Percentiles rank a stretch among this genome's conserved stretches.
phyloP scores from a whole-genome alignment of 1,140 invertebrate species.

The Musca domestica region DNA sequence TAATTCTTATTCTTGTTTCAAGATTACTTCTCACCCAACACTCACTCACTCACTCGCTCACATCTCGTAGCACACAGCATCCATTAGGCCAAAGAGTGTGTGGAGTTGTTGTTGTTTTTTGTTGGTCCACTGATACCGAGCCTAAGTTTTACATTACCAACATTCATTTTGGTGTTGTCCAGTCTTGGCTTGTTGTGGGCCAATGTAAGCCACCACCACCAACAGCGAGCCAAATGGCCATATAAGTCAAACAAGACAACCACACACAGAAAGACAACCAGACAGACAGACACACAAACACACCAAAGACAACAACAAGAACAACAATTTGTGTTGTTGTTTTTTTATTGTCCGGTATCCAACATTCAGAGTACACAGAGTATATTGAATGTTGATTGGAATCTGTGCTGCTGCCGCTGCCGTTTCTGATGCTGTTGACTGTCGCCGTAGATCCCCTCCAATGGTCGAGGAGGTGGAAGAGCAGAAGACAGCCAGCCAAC shows the following conservation, averaged over 20 bases:
- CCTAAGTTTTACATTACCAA: slow-evolving; percentile 3
- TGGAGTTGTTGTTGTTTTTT: slow-evolving; percentile 4
- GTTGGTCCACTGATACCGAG: too few relatives aligned
- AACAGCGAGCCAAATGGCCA: slow-evolving; percentile 3
- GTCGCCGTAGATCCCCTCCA: too few relatives aligned
- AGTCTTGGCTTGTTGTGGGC: slow-evolving; percentile 20
- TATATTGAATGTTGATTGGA: slow-evolving; percentile 19
- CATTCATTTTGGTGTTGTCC: background rate
- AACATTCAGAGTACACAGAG: too few relatives aligned
- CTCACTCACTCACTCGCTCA: too few relatives aligned
- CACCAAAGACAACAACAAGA: background rate
- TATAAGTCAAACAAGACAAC: slow-evolving; percentile 8
- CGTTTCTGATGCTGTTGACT: background rate
- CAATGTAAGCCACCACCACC: slow-evolving; percentile 13
- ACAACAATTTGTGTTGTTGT: background rate
- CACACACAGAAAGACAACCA: too few relatives aligned
- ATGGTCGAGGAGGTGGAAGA: too few relatives aligned
- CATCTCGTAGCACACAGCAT: too few relatives aligned
- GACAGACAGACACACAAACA: too few relatives aligned
- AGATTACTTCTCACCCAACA: background rate
- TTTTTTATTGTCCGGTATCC: background rate
- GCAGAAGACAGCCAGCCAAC: too few relatives aligned
- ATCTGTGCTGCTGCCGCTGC: background rate
- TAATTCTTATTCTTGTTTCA: background rate
- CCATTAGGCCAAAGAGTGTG: background rate